Evolutionary conservation across 2,888 invertebrate species (phyloP).

Genomic region (Digitonthophagus gazella): DNA sequence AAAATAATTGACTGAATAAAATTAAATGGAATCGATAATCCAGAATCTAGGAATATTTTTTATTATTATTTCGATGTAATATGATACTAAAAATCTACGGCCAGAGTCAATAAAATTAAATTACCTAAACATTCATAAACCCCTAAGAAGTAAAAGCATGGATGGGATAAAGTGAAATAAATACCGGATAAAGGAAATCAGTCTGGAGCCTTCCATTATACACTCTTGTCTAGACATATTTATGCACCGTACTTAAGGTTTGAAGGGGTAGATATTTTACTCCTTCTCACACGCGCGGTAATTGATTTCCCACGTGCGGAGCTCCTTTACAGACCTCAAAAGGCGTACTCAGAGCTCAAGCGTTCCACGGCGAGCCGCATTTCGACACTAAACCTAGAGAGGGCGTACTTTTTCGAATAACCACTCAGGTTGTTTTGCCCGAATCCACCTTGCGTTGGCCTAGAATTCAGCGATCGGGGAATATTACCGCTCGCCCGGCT

Average conservation of each 20-base stretch:
- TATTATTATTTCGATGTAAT: too few relatives aligned
- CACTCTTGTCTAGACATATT: neutral
- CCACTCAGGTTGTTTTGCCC: neutral
- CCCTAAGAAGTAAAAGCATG: too few relatives aligned
- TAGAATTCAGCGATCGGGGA: neutral
- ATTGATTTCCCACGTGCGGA: constrained; percentile 37
- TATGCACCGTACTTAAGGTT: neutral
- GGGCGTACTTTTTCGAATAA: neutral
- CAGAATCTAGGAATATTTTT: too few relatives aligned
- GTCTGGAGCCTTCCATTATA: neutral
- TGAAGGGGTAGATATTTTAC: constrained; percentile 28
- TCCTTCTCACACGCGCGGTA: constrained; percentile 31
- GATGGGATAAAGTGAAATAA: neutral
- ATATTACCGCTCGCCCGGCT: neutral
- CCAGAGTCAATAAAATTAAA: too few relatives aligned
- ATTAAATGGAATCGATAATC: too few relatives aligned
- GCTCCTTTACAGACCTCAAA: constrained; percentile 20
- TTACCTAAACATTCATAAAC: too few relatives aligned
- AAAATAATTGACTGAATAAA: too few relatives aligned
- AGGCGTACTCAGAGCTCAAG: constrained; percentile 1
- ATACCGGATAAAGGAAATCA: too few relatives aligned
- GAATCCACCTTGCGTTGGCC: neutral
- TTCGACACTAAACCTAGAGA: neutral
- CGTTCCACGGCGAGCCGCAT: neutral
- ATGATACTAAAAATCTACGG: too few relatives aligned